Evolutionary conservation across 2,888 invertebrate species (phyloP).

Genomic region (Dynastes maya): DNA sequence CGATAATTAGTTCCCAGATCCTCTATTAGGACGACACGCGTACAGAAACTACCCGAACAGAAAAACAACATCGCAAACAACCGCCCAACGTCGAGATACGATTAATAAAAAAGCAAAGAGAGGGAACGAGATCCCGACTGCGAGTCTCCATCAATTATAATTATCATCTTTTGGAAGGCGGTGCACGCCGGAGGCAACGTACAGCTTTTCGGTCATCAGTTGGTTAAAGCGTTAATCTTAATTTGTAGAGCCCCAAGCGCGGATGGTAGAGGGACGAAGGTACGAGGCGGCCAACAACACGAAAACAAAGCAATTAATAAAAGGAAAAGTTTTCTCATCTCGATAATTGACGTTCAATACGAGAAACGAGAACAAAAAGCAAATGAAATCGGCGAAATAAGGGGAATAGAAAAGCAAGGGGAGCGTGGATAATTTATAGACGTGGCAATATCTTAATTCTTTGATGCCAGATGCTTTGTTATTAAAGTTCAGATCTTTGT

Average conservation of each 20-base stretch:
- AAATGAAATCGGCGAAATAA: conserved; percentile 2
- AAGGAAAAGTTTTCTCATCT: conserved; percentile 48
- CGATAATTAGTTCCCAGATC: too few relatives aligned
- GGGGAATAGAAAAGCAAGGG: too few relatives aligned
- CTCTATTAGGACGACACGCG: too few relatives aligned
- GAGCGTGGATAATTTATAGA: conserved; percentile 16
- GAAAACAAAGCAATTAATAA: conserved; percentile 48
- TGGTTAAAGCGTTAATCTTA: conserved; percentile 43
- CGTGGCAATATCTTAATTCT: conserved; percentile 22
- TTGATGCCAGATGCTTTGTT: conserved; percentile 28
- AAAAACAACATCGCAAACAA: conserved; percentile 35
- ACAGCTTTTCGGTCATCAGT: conserved; percentile 22
- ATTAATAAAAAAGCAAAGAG: conserved; percentile 32
- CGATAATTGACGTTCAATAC: conserved; percentile 43
- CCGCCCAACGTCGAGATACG: conserved; percentile 8
- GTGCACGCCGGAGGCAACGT: neutral
- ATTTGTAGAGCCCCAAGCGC: conserved; percentile 13
- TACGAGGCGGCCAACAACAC: conserved; percentile 5
- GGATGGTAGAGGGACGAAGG: neutral
- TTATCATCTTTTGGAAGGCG: conserved; percentile 34
- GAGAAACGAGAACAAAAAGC: conserved; percentile 28
- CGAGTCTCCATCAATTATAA: conserved; percentile 39
- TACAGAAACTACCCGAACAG: too few relatives aligned
- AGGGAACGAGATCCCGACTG: neutral
- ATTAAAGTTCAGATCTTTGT: neutral